A percentile compares a stretch with the other conserved stretches of the same genome.
Evolutionary conservation across 2,113 vertebrate genomes (phyloP).

Genomic region (Electrona antarctica): DNA sequence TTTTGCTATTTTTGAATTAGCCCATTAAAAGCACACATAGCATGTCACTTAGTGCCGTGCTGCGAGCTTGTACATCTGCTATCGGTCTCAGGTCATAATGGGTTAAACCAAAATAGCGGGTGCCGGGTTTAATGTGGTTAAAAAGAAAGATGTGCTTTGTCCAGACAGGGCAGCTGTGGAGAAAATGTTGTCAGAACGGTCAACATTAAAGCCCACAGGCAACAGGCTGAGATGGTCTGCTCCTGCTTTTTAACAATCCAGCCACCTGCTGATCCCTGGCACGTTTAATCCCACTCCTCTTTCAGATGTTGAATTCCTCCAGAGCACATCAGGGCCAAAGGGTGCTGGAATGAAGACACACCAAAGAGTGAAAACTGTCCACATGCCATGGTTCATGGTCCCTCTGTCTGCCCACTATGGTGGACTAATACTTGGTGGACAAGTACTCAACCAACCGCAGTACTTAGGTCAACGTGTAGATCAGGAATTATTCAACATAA

Average conservation of each 20-base stretch:
- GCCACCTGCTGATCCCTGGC: slow-evolving; percentile 54
- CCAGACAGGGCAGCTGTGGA: slow-evolving; percentile 51
- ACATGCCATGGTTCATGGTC: slow-evolving; percentile 33
- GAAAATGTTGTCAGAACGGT: slow-evolving; percentile 55
- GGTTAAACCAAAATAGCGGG: neutral
- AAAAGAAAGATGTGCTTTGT: neutral
- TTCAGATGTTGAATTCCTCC: slow-evolving; percentile 72
- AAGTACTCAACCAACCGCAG: slow-evolving; percentile 10
- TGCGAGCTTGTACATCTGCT: no score
- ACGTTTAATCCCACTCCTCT: slow-evolving; percentile 62
- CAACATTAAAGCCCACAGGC: slow-evolving; percentile 47
- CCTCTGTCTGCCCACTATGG: slow-evolving; percentile 1
- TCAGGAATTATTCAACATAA: no score
- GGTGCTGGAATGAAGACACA: slow-evolving; percentile 35
- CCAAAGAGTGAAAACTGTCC: neutral
- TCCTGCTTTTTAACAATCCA: slow-evolving; percentile 46
- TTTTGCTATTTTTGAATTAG: no score
- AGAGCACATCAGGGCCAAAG: slow-evolving; percentile 61
- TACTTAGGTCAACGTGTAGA: no score
- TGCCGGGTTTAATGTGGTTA: no score
- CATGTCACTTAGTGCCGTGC: no score
- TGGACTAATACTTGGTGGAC: no score
- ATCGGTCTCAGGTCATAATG: no score
- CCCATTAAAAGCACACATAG: no score
- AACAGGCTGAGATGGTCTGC: slow-evolving; percentile 3